Base-by-base conservation (phyloP, 2,888 invertebrate species). In the Xylota sylvarum region DNA sequence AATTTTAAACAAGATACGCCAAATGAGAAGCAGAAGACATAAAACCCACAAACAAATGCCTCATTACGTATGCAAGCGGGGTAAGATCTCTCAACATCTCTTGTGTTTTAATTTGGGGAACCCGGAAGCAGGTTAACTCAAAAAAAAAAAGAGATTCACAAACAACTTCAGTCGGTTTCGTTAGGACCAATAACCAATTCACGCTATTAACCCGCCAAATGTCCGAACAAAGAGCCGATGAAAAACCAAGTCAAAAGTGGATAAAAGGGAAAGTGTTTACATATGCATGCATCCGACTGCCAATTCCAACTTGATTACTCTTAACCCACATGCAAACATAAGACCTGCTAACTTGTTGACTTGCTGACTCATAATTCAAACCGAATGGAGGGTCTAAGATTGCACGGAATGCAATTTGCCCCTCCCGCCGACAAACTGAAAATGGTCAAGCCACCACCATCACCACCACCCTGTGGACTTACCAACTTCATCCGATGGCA, bases 281-380 rank as follows among this genome's bases (percentile, higher is more conserved):
- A 73, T 52, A 78, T 65, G 50, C 65, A 73, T 67, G 62, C 48
- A 56, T 69, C 69, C 60, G 23, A 48, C 19, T 67, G 67, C 74
- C 74, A 81, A 74, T 69, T 69, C 73, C 17, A 56, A 72, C 43
- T 64, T 65, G 50, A 64, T 48, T 52, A 48, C 69, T 50, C 65
- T 67, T 73, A 64, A 69, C 79, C 55, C 64, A 79, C 74, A 79
- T 79, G 84, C 73, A 62, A 56, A 23, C 43, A 32, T 3, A 58
- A 73, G n/a, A 46, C 46, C 73, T 64, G 40, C 64, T 76, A 60
- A 40, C 56, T 58, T 37, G 50, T 14, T 77, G 62, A 52, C 50
- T 67, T 7, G 55, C 62, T 86, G 86, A 86, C 82, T 86, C 86
- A 86, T 73, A 78, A 85, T 80, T 80, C 70, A 85, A 86, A 82